Evolutionary conservation across 2,113 vertebrate species (phyloP), one percentile per base, ranked within the genome.

Genomic region (Anhinga rufa): DNA sequence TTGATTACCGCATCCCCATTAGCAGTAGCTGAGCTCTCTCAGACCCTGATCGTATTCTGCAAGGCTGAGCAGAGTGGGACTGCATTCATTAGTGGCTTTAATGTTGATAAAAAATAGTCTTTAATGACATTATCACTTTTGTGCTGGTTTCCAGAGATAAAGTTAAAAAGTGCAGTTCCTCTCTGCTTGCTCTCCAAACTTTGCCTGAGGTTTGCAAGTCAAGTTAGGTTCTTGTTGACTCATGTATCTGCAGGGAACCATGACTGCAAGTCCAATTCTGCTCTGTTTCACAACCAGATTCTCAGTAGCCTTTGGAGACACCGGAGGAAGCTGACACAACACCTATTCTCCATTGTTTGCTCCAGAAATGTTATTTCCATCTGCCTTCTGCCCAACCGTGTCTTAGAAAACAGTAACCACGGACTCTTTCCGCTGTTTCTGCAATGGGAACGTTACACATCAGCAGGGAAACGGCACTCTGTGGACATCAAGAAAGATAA

Each of bases 61-160:
- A 9, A 49, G 62, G n/a, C 31, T 25, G 49, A 54, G 51, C 31
- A 57, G n/a, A 18, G 40, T 16, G 42, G 55, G 36, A 57, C 49
- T 32, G 44, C 42, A 24, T 70, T 78, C 57, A 65, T 31, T 9
- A 32, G 26, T 42, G 71, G 16, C 38, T 40, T 76, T 46, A 38
- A 52, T 17, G 15, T 34, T 17, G 36, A 36, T 51, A 32, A 64
- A 79, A 61, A 42, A 32, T 12, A 19, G 12, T 40, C 55, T 44
- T 62, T 34, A 65, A 60, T 34, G 24, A 44, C 26, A 29, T 29
- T 9, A 68, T 21, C 8, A 17, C 24, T 26, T 46, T 10, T 21
- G 8, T 1, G 1, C 7, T 0, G 6, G 12, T 28, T 46, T 20
- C 36, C 62, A 66, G 24, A 24, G 46, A 26, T 5, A 14, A 36